Evolutionary conservation across 2,888 invertebrate species (phyloP), one percentile per base, ranked within the genome.

Genomic region (Thumatha senex): DNA sequence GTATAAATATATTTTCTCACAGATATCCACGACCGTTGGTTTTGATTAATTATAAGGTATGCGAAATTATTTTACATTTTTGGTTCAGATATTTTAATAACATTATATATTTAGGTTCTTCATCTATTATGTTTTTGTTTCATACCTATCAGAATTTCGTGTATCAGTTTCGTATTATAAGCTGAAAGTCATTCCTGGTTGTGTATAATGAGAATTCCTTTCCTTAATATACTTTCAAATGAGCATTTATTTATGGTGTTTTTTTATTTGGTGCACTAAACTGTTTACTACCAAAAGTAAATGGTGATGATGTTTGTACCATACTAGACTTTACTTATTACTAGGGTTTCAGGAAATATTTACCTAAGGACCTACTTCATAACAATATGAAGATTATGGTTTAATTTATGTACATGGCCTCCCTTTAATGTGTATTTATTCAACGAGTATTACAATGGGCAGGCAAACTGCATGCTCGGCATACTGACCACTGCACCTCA

Each of bases 1-100:
- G 74, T 76, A 66, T 53, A 49, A 53, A 64, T 53, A 54, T 14
- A 39, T 70, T 82, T 88, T 88, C 88, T 84, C 89, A 88, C 86
- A 84, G 73, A 59, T 73, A 74, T 72, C 59, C 63, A 51, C 51
- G 73, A 80, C 84, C 84, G 86, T 87, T 88, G 80, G 38, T 24
- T 43, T 44, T 74, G 71, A 76, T 79, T 76, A 73, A 78, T 78
- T 67, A 66, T 65, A n/a, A n/a, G n/a, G n/a, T n/a, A 30, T 47
- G 44, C 33, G 13, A 48, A 12, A 14, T 1, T 10, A 36, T 15
- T 36, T 36, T 14, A n/a, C n/a, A n/a, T n/a, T 35, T 13, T 13
- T 8, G 9, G 8, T 35, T 13, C 35, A 13, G 13, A 35, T 35
- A 35, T 7, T 35, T 35, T 35, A 35, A 13, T 1, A 10, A 14